A percentile compares a stretch with the other conserved stretches of the same genome.
Conservation (phyloP, 2,888 invertebrate species). For the Catocala fraxini region DNA sequence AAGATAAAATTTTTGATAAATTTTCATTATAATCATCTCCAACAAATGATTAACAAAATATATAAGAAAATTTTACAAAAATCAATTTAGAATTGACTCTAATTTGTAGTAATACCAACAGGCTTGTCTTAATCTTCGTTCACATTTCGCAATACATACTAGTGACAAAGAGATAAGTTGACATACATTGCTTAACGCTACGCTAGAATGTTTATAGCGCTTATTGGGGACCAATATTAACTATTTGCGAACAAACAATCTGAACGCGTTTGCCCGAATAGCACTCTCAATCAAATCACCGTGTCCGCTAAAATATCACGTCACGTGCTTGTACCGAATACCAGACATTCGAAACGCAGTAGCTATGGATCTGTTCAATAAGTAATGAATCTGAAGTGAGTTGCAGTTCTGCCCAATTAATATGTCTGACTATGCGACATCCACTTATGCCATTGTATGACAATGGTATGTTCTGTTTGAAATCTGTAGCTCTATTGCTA, state of each 20-base stretch:
- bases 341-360: slow-evolving; percentile 19
- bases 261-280: slow-evolving; percentile 21
- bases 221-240: neutral
- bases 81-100: too few relatives aligned
- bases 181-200: too few relatives aligned
- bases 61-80: too few relatives aligned
- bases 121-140: too few relatives aligned
- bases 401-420: slow-evolving; percentile 32
- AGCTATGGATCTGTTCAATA: slow-evolving; percentile 29
- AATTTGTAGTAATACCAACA: too few relatives aligned
- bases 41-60: too few relatives aligned
- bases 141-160: too few relatives aligned
- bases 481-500: slow-evolving; percentile 25
- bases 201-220: neutral
- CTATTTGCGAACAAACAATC: slow-evolving; percentile 32
- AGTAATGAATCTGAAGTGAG: slow-evolving; percentile 21
- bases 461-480: slow-evolving; percentile 7
- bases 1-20: neutral
- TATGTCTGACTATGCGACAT: slow-evolving; percentile 23
- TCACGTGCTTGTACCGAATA: slow-evolving; percentile 31
- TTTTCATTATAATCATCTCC: too few relatives aligned
- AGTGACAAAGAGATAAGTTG: too few relatives aligned
- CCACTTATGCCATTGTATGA: slow-evolving; percentile 1
- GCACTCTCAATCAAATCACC: slow-evolving; percentile 41
- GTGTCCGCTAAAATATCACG: slow-evolving; percentile 32